Evolutionary conservation across 2,888 invertebrate species (phyloP).

Genomic region (Andrena haemorrhoa): DNA sequence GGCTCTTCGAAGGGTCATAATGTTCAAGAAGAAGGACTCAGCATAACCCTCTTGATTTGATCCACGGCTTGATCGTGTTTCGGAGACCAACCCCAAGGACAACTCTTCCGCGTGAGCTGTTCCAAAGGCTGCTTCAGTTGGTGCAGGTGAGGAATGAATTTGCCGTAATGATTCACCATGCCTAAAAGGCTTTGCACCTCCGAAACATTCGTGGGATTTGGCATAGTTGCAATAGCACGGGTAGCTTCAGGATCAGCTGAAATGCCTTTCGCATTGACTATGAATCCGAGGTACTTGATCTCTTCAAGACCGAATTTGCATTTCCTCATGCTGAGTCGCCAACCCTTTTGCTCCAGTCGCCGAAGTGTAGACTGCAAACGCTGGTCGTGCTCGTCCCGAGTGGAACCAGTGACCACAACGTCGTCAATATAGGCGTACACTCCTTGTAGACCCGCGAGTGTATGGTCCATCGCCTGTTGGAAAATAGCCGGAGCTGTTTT

Average conservation of each 20-base stretch:
- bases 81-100: not conserved
- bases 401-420: not conserved
- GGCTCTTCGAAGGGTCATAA: not conserved
- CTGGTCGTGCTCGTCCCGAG: not conserved
- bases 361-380: not conserved
- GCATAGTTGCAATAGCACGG: not conserved
- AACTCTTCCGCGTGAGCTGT: not conserved
- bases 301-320: not conserved
- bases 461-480: not conserved
- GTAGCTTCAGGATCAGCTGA: not conserved
- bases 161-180: not conserved
- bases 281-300: not conserved
- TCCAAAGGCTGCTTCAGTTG: not conserved
- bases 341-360: not conserved
- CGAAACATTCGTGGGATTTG: not conserved
- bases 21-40: constrained; percentile 1
- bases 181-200: not conserved
- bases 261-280: not conserved
- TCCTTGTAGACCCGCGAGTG: not conserved
- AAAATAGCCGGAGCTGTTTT: not conserved
- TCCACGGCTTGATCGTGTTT: not conserved
- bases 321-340: not conserved
- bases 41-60: not conserved
- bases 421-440: not conserved
- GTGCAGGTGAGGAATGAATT: not conserved